Base-by-base conservation (phyloP, 2,888 invertebrate genomes). In the Gymnocheta viridis region DNA sequence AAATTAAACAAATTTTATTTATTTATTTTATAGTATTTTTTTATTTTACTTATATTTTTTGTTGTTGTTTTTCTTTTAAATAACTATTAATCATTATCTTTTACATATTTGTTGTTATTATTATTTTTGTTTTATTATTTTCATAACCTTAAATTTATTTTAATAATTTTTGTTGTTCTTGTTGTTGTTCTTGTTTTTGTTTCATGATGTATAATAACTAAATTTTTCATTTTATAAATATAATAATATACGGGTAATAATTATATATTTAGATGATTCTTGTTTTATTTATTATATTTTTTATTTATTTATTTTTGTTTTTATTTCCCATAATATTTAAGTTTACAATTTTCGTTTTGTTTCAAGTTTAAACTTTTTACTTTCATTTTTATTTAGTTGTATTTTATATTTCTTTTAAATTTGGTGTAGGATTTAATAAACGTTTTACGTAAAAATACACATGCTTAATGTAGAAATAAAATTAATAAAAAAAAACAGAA, bases 161-260 rank as follows among this genome's bases (percentile, higher is more conserved):
- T 54, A 76, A 80, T 83, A 83, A 72, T 70, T 80, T 74, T 77
- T 67, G 62, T 76, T 76, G 67, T 54, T 82, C 24, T 60, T 60
- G 38, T 60, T 60, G 60, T 62, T 67, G 58, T 19, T 79, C 29
- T 74, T 54, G 29, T 69, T 73, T 41, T 38, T 76, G 66, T 58
- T 83, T 83, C 83, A 80, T 84, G 81, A 81, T 84, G 84, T 84
- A 84, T 84, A 84, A 84, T 84, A 84, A 84, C 84, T 84, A 84
- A 84, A 78, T 81, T 84, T n/a, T 79, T 78, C 62, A 81, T 86
- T 85, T 85, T 82, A 85, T 85, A 84, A 86, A 84, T 84, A 85
- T 85, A 86, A 77, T 82, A 70, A 76, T 80, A 82, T 82, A 82
- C 82, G 82, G 79, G 64, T 78, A 51, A 69, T 78, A 79, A 77